These are phyloP conservation scores for Caenorhabditis angaria DNA, from an alignment of 2,888 invertebrate species.

Conservation along the genomic window DNA sequence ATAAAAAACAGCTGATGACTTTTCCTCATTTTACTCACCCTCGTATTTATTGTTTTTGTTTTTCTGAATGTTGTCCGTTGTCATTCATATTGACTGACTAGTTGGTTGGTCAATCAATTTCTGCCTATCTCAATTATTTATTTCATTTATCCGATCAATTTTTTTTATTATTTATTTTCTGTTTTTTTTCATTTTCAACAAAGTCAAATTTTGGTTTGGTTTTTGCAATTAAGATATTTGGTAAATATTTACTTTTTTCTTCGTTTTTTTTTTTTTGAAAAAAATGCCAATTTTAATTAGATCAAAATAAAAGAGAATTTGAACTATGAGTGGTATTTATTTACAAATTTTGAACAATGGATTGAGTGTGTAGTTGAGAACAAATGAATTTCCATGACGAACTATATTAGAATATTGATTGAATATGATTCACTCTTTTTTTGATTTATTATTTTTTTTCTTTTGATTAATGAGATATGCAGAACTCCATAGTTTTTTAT, in stretches of 20 bases:
- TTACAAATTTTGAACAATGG: too few relatives aligned
- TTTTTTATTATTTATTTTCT: not conserved
- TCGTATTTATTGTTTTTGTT: not conserved
- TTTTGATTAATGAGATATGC: too few relatives aligned
- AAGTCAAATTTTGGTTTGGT: not conserved
- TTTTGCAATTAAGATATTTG: not conserved
- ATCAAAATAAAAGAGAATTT: too few relatives aligned
- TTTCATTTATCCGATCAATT: not conserved
- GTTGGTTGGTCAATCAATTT: not conserved
- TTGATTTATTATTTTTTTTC: too few relatives aligned
- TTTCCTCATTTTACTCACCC: not conserved
- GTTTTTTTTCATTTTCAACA: too few relatives aligned
- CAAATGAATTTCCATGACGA: too few relatives aligned
- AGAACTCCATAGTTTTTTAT: too few relatives aligned
- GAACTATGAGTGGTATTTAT: too few relatives aligned
- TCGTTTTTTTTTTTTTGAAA: not conserved
- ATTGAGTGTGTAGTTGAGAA: too few relatives aligned
- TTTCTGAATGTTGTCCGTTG: not conserved
- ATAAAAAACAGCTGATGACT: constrained; percentile 1
- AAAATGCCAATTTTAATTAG: not conserved
- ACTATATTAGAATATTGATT: too few relatives aligned
- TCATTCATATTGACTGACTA: not conserved
- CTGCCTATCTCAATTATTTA: not conserved
- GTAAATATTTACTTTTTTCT: not conserved
- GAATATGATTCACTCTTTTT: too few relatives aligned